Evolutionary conservation across 2,797 vertebrate genomes (phyloP).

Genomic region (Enteromius unitaeniatus): DNA sequence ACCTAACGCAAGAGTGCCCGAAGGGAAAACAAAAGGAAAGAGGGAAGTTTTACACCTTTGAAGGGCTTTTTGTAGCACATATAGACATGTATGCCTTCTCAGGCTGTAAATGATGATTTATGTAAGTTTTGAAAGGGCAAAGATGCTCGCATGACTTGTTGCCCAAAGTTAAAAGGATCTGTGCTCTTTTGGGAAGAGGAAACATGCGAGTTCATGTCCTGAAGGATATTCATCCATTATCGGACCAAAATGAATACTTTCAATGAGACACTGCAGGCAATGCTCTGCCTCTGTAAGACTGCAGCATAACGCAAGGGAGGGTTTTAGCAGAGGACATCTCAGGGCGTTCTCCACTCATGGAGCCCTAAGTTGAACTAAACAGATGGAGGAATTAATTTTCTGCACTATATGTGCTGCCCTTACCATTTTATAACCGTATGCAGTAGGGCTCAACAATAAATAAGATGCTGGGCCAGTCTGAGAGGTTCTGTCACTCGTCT

Average conservation of each 20-base stretch:
- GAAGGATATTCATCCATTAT: constrained; percentile 56
- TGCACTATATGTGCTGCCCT: not conserved
- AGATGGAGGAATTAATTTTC: constrained; percentile 40
- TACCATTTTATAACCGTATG: not conserved
- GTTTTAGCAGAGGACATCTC: constrained; percentile 38
- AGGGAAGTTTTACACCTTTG: constrained; percentile 29
- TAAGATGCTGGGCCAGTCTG: not conserved
- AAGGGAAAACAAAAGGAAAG: constrained; percentile 18
- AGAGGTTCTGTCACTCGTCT: not conserved
- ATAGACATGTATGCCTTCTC: constrained; percentile 14
- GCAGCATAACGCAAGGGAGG: constrained; percentile 1
- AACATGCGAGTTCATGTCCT: constrained; percentile 46
- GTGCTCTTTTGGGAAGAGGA: constrained; percentile 42
- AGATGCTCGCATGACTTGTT: constrained; percentile 54
- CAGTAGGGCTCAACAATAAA: not conserved
- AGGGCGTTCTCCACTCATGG: constrained; percentile 24
- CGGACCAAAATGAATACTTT: constrained; percentile 43
- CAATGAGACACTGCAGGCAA: constrained; percentile 37
- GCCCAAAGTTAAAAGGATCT: constrained; percentile 48
- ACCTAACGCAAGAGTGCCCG: constrained; percentile 74
- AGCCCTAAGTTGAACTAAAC: constrained; percentile 32
- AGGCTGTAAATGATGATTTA: constrained; percentile 49
- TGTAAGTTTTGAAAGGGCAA: constrained; percentile 52
- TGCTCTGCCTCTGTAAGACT: constrained; percentile 10
- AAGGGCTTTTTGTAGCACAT: constrained; percentile 54